These are phyloP conservation scores for Drosophila rhopaloa DNA, from an alignment of 1,140 invertebrate species.

Conservation along the genomic window DNA sequence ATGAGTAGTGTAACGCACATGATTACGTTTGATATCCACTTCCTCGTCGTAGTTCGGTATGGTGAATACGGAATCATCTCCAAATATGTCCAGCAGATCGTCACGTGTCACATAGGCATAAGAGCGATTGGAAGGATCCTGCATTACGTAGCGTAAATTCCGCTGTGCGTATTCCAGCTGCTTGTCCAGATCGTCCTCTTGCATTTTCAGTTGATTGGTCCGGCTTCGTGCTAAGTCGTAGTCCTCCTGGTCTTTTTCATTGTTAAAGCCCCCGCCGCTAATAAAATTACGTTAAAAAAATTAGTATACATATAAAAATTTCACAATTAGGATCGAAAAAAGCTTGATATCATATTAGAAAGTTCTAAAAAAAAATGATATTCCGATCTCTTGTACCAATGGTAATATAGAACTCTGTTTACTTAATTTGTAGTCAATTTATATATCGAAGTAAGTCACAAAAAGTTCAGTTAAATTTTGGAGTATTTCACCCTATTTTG, in stretches of 20 bases:
- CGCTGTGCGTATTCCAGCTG: conserved; percentile 75
- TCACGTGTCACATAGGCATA: conserved; percentile 82
- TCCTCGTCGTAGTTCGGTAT: conserved; percentile 80
- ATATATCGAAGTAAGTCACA: no score
- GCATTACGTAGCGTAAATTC: conserved; percentile 74
- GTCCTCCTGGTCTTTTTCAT: conserved; percentile 63
- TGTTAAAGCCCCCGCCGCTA: conserved; percentile 69
- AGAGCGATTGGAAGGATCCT: conserved; percentile 73
- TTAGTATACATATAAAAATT: not conserved
- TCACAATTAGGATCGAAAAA: no score
- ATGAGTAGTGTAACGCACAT: not conserved
- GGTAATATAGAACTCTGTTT: no score
- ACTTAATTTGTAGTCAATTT: no score
- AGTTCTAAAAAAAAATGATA: no score
- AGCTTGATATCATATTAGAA: no score
- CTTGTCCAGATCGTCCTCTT: conserved; percentile 72
- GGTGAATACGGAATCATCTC: conserved; percentile 74
- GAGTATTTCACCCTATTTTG: no score
- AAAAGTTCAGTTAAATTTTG: no score
- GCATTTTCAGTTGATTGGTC: conserved; percentile 58
- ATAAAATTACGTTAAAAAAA: not conserved
- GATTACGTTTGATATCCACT: conserved; percentile 64
- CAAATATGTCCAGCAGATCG: conserved; percentile 71
- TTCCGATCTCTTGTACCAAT: no score
- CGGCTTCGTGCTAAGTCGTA: conserved; percentile 57